Percentiles rank a stretch among this genome's conserved stretches.
phyloP scores from a whole-genome alignment of 2,888 invertebrate genomes.

The Lasioglossum vierecki region DNA sequence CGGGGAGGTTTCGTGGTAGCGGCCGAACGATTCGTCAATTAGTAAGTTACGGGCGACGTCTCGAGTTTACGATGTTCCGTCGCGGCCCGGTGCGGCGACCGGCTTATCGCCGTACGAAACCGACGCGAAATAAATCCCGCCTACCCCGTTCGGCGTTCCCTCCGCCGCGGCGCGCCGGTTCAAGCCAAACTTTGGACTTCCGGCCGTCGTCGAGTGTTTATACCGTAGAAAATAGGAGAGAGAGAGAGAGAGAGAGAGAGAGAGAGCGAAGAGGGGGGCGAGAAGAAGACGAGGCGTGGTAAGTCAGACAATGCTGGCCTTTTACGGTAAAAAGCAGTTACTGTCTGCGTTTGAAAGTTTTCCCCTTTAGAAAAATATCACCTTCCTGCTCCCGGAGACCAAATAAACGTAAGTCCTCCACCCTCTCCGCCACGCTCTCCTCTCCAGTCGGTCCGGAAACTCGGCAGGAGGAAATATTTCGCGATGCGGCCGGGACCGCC shows the following conservation, averaged over 20 bases:
- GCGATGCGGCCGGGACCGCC: constrained; percentile 24
- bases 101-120: constrained; percentile 58
- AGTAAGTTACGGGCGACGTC: constrained; percentile 58
- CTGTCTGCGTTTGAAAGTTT: constrained; percentile 72
- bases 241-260: neutral
- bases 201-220: constrained; percentile 70
- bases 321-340: constrained; percentile 74
- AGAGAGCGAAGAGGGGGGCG: constrained; percentile 14
- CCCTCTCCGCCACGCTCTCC: constrained; percentile 21
- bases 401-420: constrained; percentile 69
- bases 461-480: constrained; percentile 46
- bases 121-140: constrained; percentile 66
- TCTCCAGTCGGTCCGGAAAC: constrained; percentile 36
- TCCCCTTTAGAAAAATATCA: constrained; percentile 72
- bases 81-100: neutral
- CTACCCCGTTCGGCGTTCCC: constrained; percentile 34
- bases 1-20: neutral
- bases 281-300: constrained; percentile 23
- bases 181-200: constrained; percentile 74
- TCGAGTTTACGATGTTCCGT: constrained; percentile 47
- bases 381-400: constrained; percentile 60
- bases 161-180: constrained; percentile 36
- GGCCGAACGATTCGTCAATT: constrained; percentile 59
- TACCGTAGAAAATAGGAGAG: constrained; percentile 43
- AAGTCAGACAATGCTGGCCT: constrained; percentile 72